Percentiles rank a stretch among this genome's conserved stretches.
Evolutionary conservation across 1,140 invertebrate species (phyloP).

Genomic region (Cydia splendana): DNA sequence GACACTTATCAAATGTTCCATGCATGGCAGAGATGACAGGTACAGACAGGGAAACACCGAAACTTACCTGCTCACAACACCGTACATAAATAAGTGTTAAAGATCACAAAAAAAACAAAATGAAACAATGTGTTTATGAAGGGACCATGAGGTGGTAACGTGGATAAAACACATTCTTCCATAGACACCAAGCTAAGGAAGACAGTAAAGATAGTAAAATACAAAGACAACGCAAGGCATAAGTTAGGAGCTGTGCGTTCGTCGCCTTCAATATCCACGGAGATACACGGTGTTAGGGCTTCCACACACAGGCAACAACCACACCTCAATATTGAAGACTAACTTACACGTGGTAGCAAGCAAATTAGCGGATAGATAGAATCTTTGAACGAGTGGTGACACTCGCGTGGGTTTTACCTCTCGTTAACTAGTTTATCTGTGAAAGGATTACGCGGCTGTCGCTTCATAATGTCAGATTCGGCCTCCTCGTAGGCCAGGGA

Average conservation of each 20-base stretch:
- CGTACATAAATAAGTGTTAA: conserved; percentile 53
- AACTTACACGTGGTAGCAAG: conserved; percentile 76
- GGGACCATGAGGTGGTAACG: conserved; percentile 12
- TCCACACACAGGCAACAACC: conserved; percentile 73
- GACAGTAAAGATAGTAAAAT: conserved; percentile 65
- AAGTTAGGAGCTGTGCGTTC: conserved; percentile 71
- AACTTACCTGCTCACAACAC: conserved; percentile 66
- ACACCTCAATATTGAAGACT: conserved; percentile 74
- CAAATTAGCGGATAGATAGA: conserved; percentile 74
- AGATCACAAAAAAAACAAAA: conserved; percentile 54
- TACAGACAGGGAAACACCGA: conserved; percentile 65
- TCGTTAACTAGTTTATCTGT: conserved; percentile 99
- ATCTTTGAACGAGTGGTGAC: conserved; percentile 65
- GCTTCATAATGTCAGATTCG: conserved; percentile 99
- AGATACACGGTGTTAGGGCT: conserved; percentile 54
- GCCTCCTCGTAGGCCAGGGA: conserved; percentile 99
- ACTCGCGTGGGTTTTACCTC: conserved; percentile 87
- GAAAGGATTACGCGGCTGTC: conserved; percentile 97
- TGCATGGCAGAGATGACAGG: conserved; percentile 64
- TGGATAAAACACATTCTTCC: conserved; percentile 63
- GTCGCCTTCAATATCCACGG: conserved; percentile 71
- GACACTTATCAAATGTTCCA: conserved; percentile 51
- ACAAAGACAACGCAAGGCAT: conserved; percentile 73
- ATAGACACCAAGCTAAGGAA: conserved; percentile 69
- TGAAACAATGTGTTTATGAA: conserved; percentile 67